phyloP scores from a whole-genome alignment of 2,888 invertebrate genomes.

The Chrysolina haemoptera region DNA sequence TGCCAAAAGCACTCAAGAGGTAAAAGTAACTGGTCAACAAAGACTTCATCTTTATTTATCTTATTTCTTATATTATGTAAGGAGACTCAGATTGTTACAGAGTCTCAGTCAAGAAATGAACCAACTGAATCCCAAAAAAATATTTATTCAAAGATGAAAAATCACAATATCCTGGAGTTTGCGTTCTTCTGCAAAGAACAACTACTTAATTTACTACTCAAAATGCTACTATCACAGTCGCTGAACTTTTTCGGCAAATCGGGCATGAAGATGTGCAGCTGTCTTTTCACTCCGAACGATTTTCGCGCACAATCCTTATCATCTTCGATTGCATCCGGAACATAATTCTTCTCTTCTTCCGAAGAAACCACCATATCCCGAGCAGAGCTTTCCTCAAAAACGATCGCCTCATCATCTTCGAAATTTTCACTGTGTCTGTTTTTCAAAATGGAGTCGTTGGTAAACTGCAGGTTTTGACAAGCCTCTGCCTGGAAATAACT shows the following conservation, averaged over 20 bases:
- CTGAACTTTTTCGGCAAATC: slow-evolving; percentile 73
- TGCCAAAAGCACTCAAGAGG: too few relatives aligned
- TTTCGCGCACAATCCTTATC: slow-evolving; percentile 30
- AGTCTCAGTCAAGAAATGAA: not conserved
- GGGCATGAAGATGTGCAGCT: slow-evolving; percentile 84
- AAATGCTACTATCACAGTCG: slow-evolving; percentile 61
- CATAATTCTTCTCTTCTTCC: slow-evolving; percentile 46
- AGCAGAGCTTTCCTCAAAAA: slow-evolving; percentile 25
- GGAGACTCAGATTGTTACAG: too few relatives aligned
- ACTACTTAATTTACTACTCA: slow-evolving; percentile 58
- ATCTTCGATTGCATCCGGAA: slow-evolving; percentile 36
- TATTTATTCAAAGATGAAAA: slow-evolving; percentile 4
- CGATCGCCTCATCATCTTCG: not conserved
- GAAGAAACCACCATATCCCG: slow-evolving; percentile 49
- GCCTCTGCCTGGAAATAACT: slow-evolving; percentile 36
- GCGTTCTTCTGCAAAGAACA: slow-evolving; percentile 46
- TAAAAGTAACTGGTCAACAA: too few relatives aligned
- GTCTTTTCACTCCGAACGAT: slow-evolving; percentile 68
- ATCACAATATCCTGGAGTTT: slow-evolving; percentile 33
- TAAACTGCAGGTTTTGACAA: slow-evolving; percentile 28
- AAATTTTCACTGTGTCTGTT: not conserved
- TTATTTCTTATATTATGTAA: too few relatives aligned
- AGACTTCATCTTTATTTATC: too few relatives aligned
- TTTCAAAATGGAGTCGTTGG: slow-evolving; percentile 9
- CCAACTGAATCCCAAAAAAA: not conserved